Evolutionary conservation across 2,113 vertebrate species (phyloP), one percentile per base, ranked within the genome.

Genomic region (Antigone vipio): DNA sequence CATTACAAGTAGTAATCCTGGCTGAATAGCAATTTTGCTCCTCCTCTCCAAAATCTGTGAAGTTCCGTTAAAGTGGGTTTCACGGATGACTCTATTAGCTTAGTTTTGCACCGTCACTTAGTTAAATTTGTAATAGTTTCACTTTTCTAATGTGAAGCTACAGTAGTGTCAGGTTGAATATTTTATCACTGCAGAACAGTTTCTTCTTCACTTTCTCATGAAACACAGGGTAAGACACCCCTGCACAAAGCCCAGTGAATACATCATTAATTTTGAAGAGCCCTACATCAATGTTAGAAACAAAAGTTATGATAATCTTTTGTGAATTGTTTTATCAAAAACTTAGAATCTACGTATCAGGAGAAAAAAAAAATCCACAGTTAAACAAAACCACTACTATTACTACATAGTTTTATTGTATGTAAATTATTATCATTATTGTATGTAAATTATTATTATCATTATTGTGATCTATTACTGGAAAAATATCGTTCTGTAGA

Each of bases 311-410:
- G 2, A 29, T 5, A 71, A 10, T 16, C 4, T 75, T 89, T 53
- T 59, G 6, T 35, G 19, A 2, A n/a, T n/a, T 69, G 5, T 52
- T 74, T 60, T 38, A 40, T 35, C 7, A 68, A 49, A 4, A 72
- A 63, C 2, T 58, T 40, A n/a, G 32, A 63, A 22, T 11, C 8
- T 40, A 47, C 7, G 1, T 50, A 19, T n/a, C 10, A 38, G 2
- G 6, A 16, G 19, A 42, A 64, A 52, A 32, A 32, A 64, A 34
- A 30, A 3, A 30, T 1, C 4, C 26, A 19, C 29, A 21, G 19
- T 45, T 6, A 42, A 56, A 77, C 18, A 42, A 8, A 0, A 2
- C 0, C 11, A 69, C 9, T 26, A 17, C 6, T 11, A 47, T n/a
- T 79, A 27, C 2, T 59, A 21, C 15, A n/a, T 45, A n/a, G 27